Conservation (phyloP, 2,797 vertebrate genomes). For the Gadopsis marmoratus region DNA sequence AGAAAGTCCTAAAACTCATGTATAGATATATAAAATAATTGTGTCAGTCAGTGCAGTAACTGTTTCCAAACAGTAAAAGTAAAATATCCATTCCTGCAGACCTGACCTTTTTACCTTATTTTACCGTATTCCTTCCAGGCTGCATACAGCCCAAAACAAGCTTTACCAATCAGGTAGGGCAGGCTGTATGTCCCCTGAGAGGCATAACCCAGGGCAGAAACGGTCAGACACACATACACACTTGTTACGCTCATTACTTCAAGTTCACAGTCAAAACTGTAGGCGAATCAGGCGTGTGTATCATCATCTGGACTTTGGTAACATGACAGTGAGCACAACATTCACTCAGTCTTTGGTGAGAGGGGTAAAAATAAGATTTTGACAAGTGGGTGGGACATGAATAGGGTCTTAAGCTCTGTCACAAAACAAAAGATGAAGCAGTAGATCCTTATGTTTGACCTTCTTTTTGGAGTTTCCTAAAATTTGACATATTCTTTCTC, state of each 20-base stretch:
- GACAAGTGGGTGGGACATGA: too few relatives aligned
- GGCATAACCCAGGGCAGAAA: background rate
- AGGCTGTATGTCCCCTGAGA: background rate
- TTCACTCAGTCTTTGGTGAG: background rate
- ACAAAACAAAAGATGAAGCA: slow-evolving; percentile 13
- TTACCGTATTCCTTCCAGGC: too few relatives aligned
- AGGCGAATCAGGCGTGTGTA: background rate
- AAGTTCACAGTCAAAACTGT: background rate
- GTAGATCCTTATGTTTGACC: background rate
- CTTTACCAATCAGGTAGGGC: background rate
- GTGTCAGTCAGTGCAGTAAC: background rate
- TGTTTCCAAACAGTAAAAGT: background rate
- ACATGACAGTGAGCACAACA: background rate
- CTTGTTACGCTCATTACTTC: background rate
- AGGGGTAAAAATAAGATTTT: background rate
- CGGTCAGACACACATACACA: too few relatives aligned
- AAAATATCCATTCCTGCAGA: background rate
- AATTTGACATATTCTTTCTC: background rate
- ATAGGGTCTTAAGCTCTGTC: slow-evolving; percentile 4
- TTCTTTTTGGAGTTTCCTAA: background rate
- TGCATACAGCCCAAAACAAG: background rate
- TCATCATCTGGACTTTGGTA: too few relatives aligned
- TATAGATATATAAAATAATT: background rate
- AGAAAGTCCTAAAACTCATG: background rate
- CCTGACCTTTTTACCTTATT: background rate